Conservation (phyloP, 2,888 invertebrate genomes). For the Sarcophaga subvicina region DNA sequence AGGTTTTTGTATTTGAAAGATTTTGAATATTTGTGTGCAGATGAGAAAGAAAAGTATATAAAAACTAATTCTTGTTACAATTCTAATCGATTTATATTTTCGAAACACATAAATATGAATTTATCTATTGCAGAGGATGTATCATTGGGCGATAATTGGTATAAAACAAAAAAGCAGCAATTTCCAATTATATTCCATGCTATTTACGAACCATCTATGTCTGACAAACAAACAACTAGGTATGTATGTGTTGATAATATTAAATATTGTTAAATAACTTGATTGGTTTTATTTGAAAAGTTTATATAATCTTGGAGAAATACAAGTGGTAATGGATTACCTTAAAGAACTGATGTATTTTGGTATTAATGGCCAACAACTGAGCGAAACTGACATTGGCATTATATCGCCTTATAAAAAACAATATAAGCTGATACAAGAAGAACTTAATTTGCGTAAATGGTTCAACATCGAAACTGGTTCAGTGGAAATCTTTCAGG, state of each 20-base stretch:
- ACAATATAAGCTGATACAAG: slow-evolving; percentile 80
- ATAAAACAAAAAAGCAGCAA: slow-evolving; percentile 80
- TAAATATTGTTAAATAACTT: background rate
- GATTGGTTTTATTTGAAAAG: slow-evolving; percentile 75
- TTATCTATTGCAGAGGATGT: slow-evolving; percentile 72
- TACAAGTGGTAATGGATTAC: slow-evolving; percentile 84
- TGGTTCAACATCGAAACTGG: slow-evolving; percentile 86
- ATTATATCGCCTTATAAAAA: slow-evolving; percentile 84
- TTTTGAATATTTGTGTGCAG: too few species aligned
- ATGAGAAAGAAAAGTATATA: too few species aligned
- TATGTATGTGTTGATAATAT: slow-evolving; percentile 46
- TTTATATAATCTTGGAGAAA: slow-evolving; percentile 85
- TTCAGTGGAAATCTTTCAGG: slow-evolving; percentile 94
- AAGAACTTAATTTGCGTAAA: slow-evolving; percentile 75
- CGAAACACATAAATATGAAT: background rate
- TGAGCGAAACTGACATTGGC: slow-evolving; percentile 83
- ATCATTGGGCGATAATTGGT: slow-evolving; percentile 77
- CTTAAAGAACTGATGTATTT: slow-evolving; percentile 83
- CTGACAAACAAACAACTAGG: slow-evolving; percentile 73
- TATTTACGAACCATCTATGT: slow-evolving; percentile 82
- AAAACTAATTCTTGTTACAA: too few species aligned
- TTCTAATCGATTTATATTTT: too few species aligned
- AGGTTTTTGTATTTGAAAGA: too few species aligned
- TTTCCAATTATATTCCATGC: slow-evolving; percentile 85
- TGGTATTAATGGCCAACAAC: slow-evolving; percentile 81